phyloP scores from a whole-genome alignment of 2,888 invertebrate genomes.

The Mimachlamys varia region DNA sequence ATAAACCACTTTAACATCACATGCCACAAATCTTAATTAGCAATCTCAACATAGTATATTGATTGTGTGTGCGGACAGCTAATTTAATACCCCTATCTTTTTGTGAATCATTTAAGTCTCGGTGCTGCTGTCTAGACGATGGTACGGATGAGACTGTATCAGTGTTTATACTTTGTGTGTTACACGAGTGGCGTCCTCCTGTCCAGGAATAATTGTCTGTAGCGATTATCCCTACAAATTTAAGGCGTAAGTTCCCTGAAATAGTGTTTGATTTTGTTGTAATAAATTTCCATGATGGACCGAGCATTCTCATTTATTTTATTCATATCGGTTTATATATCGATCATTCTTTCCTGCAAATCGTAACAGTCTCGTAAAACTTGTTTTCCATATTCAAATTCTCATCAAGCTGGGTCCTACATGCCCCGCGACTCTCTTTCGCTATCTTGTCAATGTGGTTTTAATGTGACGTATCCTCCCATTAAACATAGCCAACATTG shows the following conservation, averaged over 20 bases:
- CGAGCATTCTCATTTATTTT: not conserved
- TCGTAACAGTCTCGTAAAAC: constrained; percentile 1
- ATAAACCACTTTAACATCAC: too few relatives aligned
- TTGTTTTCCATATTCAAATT: constrained; percentile 14
- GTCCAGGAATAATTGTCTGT: not conserved
- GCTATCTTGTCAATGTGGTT: not conserved
- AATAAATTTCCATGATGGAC: not conserved
- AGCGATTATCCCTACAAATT: too few relatives aligned
- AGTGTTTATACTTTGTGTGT: not conserved
- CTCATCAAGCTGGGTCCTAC: not conserved
- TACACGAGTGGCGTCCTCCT: not conserved
- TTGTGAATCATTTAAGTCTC: too few relatives aligned
- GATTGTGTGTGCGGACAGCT: too few relatives aligned
- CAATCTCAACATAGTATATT: too few relatives aligned
- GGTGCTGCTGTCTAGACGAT: too few relatives aligned
- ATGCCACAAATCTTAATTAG: too few relatives aligned
- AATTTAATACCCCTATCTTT: too few relatives aligned
- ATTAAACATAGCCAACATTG: not conserved
- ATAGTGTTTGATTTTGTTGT: not conserved
- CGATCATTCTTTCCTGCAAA: not conserved
- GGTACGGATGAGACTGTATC: too few relatives aligned
- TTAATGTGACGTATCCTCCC: not conserved
- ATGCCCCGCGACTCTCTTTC: not conserved
- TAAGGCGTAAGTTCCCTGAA: not conserved
- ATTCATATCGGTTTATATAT: not conserved